These are phyloP conservation scores for Cyrtorhinus lividipennis DNA, from an alignment of 1,140 invertebrate species.

Conservation along the genomic window DNA sequence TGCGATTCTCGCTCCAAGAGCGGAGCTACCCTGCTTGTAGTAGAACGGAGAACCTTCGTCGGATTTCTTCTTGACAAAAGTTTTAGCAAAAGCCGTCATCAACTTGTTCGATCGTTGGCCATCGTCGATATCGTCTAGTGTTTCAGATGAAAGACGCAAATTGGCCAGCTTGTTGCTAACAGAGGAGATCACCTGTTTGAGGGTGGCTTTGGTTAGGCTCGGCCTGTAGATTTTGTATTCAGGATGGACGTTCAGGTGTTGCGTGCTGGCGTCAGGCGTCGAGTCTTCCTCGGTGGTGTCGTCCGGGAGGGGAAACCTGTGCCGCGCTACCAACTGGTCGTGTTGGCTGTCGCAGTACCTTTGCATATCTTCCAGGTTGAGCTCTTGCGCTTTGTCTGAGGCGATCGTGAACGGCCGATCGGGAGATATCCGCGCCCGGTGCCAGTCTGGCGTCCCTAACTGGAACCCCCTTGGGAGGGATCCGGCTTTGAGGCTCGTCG, in stretches of 20 bases:
- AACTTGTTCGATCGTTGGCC: slow-evolving; percentile 28
- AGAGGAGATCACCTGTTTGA: slow-evolving; percentile 32
- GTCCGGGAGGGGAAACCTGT: slow-evolving; percentile 25
- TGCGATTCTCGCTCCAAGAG: slow-evolving; percentile 68
- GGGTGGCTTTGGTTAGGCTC: slow-evolving; percentile 30
- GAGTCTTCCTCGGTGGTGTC: slow-evolving; percentile 36
- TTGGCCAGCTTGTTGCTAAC: slow-evolving; percentile 30
- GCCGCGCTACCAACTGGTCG: slow-evolving; percentile 32
- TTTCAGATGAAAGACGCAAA: slow-evolving; percentile 32
- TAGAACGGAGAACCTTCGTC: slow-evolving; percentile 34
- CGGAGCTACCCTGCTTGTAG: slow-evolving; percentile 66
- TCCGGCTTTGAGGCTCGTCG: slow-evolving; percentile 47
- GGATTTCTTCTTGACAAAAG: slow-evolving; percentile 27
- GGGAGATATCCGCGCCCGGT: slow-evolving; percentile 33
- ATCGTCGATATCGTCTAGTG: slow-evolving; percentile 32
- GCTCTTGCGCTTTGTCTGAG: slow-evolving; percentile 43
- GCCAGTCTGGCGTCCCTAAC: slow-evolving; percentile 33
- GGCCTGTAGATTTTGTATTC: slow-evolving; percentile 55
- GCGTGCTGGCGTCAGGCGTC: slow-evolving; percentile 34
- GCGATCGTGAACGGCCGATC: slow-evolving; percentile 55
- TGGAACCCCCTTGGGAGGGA: slow-evolving; percentile 64
- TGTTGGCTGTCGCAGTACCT: slow-evolving; percentile 36
- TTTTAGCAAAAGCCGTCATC: slow-evolving; percentile 26
- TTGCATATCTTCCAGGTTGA: slow-evolving; percentile 39
- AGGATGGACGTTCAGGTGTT: slow-evolving; percentile 45